Evolutionary conservation across 2,888 invertebrate genomes (phyloP).

Genomic region (Lycaena phlaeas): DNA sequence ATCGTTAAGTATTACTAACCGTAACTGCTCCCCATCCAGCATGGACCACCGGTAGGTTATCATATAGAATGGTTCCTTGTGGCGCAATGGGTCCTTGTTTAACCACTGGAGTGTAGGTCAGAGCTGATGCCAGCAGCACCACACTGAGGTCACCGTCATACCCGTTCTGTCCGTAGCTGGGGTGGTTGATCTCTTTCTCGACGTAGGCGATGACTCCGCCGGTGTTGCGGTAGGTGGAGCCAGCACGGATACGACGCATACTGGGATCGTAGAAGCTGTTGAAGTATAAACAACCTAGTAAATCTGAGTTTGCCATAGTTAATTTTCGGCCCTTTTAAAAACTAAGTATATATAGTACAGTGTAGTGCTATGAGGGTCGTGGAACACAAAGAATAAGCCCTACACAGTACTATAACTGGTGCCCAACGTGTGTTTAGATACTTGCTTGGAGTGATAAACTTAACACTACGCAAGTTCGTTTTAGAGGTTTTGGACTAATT

Average conservation of each 20-base stretch:
- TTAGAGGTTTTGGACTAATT: too few species aligned
- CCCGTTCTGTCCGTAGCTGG: conserved; percentile 24
- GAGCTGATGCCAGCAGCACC: conserved; percentile 19
- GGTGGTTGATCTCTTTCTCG: conserved; percentile 28
- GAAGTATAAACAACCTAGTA: too few species aligned
- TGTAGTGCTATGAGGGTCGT: too few species aligned
- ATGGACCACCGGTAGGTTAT: conserved; percentile 27
- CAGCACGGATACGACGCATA: conserved; percentile 46
- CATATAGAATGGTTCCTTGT: conserved; percentile 21
- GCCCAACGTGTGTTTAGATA: too few species aligned
- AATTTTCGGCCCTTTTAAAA: conserved; percentile 20
- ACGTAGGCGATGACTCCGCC: conserved; percentile 35
- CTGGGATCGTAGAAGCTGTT: too few species aligned
- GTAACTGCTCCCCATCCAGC: conserved; percentile 39
- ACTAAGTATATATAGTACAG: conserved; percentile 20
- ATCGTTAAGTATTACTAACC: too few species aligned
- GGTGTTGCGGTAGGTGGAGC: conserved; percentile 31
- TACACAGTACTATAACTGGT: too few species aligned
- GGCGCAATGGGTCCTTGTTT: conserved; percentile 25
- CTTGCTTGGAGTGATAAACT: too few species aligned
- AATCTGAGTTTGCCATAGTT: too few species aligned
- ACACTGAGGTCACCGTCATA: conserved; percentile 37
- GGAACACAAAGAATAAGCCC: too few species aligned
- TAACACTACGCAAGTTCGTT: too few species aligned
- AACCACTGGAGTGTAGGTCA: conserved; percentile 26